Conservation (phyloP, 1,140 invertebrate species). For the Ptiloglossa arizonensis region DNA sequence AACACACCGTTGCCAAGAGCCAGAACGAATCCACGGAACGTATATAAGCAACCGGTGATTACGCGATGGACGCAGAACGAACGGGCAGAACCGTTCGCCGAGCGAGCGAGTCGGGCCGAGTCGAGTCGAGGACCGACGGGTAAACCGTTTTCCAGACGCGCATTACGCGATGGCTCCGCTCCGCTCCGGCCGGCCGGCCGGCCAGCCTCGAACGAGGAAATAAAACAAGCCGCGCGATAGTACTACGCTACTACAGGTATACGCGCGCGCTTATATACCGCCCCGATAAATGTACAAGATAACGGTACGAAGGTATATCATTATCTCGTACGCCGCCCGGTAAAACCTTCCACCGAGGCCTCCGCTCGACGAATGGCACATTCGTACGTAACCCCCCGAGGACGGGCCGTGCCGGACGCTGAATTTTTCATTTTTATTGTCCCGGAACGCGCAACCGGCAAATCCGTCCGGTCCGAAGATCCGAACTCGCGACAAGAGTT, state of each 20-base stretch:
- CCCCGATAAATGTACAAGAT: conserved; percentile 70
- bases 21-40: conserved; percentile 30
- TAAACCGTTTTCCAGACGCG: conserved; percentile 60
- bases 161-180: conserved; percentile 55
- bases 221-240: conserved; percentile 67
- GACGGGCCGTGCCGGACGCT: conserved; percentile 21
- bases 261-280: conserved; percentile 35
- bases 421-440: conserved; percentile 72
- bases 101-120: conserved; percentile 9
- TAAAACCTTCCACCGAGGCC: conserved; percentile 54
- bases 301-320: conserved; percentile 69
- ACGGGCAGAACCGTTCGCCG: conserved; percentile 51
- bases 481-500: conserved; percentile 55
- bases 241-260: conserved; percentile 26
- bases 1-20: conserved; percentile 28
- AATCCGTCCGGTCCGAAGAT: conserved; percentile 63
- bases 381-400: conserved; percentile 47
- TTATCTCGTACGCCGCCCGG: conserved; percentile 63
- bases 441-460: conserved; percentile 49
- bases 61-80: conserved; percentile 45
- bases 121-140: conserved; percentile 27
- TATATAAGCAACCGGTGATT: conserved; percentile 53
- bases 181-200: too few relatives aligned
- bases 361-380: conserved; percentile 22
- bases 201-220: conserved; percentile 64